Conservation (phyloP, 2,888 invertebrate species). For the Phytoseiulus persimilis region DNA sequence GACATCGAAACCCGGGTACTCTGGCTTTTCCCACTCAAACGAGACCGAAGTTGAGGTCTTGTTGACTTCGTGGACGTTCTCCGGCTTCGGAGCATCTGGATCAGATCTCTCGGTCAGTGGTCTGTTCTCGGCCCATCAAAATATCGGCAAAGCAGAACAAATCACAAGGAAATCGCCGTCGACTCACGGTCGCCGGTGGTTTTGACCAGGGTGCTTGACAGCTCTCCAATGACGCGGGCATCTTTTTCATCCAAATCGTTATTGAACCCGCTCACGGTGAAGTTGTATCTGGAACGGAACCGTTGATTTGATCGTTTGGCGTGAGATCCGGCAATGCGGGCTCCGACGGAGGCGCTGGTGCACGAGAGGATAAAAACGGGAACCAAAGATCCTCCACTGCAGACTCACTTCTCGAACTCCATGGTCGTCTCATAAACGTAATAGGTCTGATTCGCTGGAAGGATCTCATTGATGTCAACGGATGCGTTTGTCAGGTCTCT, state of each 20-base stretch:
- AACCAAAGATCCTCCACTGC: no score
- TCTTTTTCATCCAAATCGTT: not conserved
- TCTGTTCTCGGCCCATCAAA: no score
- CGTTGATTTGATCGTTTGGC: no score
- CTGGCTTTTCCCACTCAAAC: not conserved
- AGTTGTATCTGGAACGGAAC: not conserved
- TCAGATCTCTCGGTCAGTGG: no score
- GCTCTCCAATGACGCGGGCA: not conserved
- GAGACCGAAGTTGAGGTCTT: not conserved
- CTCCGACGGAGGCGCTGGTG: not conserved
- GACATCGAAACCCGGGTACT: not conserved
- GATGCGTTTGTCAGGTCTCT: not conserved
- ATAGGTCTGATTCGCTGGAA: not conserved
- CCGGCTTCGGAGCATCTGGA: not conserved
- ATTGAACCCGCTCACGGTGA: not conserved
- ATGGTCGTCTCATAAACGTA: not conserved
- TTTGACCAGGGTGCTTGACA: not conserved
- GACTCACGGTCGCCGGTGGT: not conserved
- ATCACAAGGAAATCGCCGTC: no score
- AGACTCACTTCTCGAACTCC: not conserved
- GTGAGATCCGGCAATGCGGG: not conserved
- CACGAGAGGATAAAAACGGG: not conserved
- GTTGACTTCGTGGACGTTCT: not conserved
- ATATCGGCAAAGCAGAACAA: no score
- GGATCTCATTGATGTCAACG: not conserved